These are phyloP conservation scores for Chelon auratus DNA, from an alignment of 2,797 vertebrate species.

Conservation along the genomic window DNA sequence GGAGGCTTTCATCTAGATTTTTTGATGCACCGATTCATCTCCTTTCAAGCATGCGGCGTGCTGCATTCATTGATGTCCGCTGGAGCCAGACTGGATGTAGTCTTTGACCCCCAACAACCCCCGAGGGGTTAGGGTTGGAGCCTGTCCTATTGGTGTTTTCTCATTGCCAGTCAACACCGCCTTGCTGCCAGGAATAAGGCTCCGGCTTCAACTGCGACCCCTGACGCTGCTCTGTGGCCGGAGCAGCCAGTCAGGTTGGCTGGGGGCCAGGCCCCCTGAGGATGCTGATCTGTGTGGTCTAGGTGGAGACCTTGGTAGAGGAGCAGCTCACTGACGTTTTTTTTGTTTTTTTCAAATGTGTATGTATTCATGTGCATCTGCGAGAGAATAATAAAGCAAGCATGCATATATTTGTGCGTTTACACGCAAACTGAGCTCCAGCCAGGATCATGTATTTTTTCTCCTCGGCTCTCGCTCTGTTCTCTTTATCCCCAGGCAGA, in stretches of 20 bases:
- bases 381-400: constrained; percentile 47
- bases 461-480: constrained; percentile 22
- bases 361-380: constrained; percentile 23
- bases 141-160: constrained; percentile 58
- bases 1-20: too few relatives aligned
- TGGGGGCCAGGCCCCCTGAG: constrained; percentile 41
- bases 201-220: constrained; percentile 58
- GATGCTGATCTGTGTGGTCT: constrained; percentile 58
- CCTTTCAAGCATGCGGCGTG: not conserved
- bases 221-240: constrained; percentile 16
- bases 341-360: not conserved
- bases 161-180: constrained; percentile 57
- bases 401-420: constrained; percentile 36
- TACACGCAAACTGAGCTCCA: constrained; percentile 37
- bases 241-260: constrained; percentile 7
- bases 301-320: constrained; percentile 34
- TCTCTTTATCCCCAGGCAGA: constrained; percentile 54
- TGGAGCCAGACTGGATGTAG: constrained; percentile 72
- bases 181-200: constrained; percentile 68
- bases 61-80: constrained; percentile 58
- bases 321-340: constrained; percentile 27
- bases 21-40: too few relatives aligned
- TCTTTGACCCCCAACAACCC: constrained; percentile 64
- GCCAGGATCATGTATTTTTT: constrained; percentile 42
- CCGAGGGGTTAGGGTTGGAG: constrained; percentile 50